phyloP scores from a whole-genome alignment of 2,797 vertebrate species.

The Falco columbarius region DNA sequence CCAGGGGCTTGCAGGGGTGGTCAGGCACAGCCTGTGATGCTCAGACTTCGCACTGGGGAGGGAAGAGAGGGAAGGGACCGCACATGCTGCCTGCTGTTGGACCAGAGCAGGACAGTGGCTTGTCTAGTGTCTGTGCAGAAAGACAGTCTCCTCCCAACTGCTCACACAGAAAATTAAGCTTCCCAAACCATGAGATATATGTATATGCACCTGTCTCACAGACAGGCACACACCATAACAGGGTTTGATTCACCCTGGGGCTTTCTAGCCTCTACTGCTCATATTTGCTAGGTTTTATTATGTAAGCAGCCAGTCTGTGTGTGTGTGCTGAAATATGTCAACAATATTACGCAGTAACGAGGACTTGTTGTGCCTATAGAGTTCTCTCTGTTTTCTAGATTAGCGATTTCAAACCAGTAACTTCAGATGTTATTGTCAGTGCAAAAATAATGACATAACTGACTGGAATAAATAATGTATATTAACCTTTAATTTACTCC shows the following conservation, averaged over 20 bases:
- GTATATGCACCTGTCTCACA: not conserved
- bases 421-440: slow-evolving; percentile 1
- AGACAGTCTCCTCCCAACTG: not conserved
- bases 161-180: not conserved
- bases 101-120: not conserved
- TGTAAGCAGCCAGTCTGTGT: not conserved
- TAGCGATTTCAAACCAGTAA: slow-evolving; percentile 11
- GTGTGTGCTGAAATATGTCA: not conserved
- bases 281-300: not conserved
- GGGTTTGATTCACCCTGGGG: not conserved
- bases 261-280: not conserved
- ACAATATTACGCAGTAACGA: not conserved
- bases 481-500: slow-evolving; percentile 2
- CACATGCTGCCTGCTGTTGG: accelerated
- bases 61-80: not conserved
- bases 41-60: accelerated
- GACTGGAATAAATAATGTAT: not conserved
- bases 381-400: not conserved
- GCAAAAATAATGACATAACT: not conserved
- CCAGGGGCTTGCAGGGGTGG: not conserved
- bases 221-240: not conserved
- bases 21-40: not conserved
- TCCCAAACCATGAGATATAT: not conserved
- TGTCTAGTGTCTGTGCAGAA: not conserved
- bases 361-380: not conserved